These are phyloP conservation scores for Helostoma temminkii DNA, from an alignment of 2,797 vertebrate genomes.

Conservation along the genomic window DNA sequence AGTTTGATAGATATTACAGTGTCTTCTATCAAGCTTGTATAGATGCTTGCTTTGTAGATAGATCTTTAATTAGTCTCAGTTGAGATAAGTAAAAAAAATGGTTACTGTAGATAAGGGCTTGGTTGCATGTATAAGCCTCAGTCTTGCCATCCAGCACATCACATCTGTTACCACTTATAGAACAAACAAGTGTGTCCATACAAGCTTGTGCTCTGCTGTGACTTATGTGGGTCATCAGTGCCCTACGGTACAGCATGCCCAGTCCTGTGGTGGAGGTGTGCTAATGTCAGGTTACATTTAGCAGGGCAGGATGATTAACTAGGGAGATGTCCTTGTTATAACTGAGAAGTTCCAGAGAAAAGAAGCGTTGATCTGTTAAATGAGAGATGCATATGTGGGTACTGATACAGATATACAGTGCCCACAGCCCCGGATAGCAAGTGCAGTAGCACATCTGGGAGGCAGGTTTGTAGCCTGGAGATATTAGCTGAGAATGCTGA, in stretches of 20 bases:
- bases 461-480: constrained; percentile 17
- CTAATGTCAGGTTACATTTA: constrained; percentile 73
- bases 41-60: background rate
- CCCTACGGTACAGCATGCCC: constrained; percentile 69
- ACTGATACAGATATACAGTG: constrained; percentile 49
- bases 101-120: constrained; percentile 5
- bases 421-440: no score
- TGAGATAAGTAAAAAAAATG: background rate
- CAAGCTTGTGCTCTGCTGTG: constrained; percentile 53
- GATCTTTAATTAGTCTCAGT: constrained; percentile 16
- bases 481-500: constrained; percentile 8
- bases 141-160: constrained; percentile 35
- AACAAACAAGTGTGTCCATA: constrained; percentile 40
- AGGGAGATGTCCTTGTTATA: constrained; percentile 60
- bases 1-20: constrained; percentile 1
- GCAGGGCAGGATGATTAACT: constrained; percentile 57
- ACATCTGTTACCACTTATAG: constrained; percentile 64
- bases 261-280: constrained; percentile 72
- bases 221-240: constrained; percentile 78
- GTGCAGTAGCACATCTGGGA: constrained; percentile 33
- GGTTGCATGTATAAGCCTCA: constrained; percentile 33
- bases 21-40: constrained; percentile 6
- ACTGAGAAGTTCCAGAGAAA: constrained; percentile 43
- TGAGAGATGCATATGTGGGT: constrained; percentile 41
- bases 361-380: constrained; percentile 47